A percentile compares a stretch with the other conserved stretches of the same genome.
Conservation (phyloP, 2,888 invertebrate genomes). For the Drosophila nigricruria region DNA sequence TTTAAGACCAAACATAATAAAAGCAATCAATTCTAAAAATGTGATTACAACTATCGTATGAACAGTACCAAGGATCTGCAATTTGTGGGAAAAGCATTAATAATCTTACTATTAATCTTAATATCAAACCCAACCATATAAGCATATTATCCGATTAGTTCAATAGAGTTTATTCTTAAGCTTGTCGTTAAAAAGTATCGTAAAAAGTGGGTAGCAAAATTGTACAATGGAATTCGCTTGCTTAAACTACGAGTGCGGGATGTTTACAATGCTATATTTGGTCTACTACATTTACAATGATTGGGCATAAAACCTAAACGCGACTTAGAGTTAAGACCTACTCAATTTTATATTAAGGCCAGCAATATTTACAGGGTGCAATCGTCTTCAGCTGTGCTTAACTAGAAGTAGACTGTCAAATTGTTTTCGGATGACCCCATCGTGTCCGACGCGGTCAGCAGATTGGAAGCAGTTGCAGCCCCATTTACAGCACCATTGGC, state of each 20-base stretch:
- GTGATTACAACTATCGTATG: too few species aligned
- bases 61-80: too few species aligned
- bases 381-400: not conserved
- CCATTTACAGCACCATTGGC: slow-evolving; percentile 34
- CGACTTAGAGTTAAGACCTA: slow-evolving; percentile 52
- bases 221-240: slow-evolving; percentile 73
- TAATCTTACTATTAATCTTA: not conserved
- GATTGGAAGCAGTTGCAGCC: slow-evolving; percentile 74
- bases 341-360: slow-evolving; percentile 36
- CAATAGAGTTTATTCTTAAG: slow-evolving; percentile 49
- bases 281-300: slow-evolving; percentile 77
- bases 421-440: slow-evolving; percentile 87
- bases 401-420: slow-evolving; percentile 87
- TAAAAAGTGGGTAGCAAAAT: slow-evolving; percentile 70
- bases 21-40: slow-evolving; percentile 31
- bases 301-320: slow-evolving; percentile 44
- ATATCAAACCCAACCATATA: not conserved
- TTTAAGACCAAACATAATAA: slow-evolving; percentile 39
- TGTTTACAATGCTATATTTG: slow-evolving; percentile 76
- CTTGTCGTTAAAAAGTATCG: slow-evolving; percentile 50
- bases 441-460: slow-evolving; percentile 81
- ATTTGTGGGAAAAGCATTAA: too few species aligned
- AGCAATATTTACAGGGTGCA: slow-evolving; percentile 63
- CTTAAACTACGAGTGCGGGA: slow-evolving; percentile 58
- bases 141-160: slow-evolving; percentile 14